phyloP scores from a whole-genome alignment of 1,140 invertebrate species.

The Drosophila bipectinata region DNA sequence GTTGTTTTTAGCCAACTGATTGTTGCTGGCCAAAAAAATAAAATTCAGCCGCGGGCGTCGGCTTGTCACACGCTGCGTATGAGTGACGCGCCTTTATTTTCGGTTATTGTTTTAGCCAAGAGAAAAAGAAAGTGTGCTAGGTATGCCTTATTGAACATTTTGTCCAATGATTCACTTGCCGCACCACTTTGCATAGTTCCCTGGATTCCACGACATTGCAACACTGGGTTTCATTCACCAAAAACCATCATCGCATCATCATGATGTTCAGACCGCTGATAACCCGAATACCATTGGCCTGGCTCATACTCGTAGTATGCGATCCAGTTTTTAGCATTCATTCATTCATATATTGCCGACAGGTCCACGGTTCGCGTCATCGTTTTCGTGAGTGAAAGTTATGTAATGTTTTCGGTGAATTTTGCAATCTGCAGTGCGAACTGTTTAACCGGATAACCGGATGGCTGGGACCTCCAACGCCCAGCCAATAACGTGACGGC shows the following conservation, averaged over 20 bases:
- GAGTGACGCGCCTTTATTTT: constrained; percentile 82
- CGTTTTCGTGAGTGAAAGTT: constrained; percentile 75
- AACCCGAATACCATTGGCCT: constrained; percentile 26
- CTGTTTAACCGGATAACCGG: constrained; percentile 70
- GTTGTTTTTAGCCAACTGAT: constrained; percentile 39
- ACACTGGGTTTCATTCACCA: constrained; percentile 31
- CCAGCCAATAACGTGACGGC: constrained; percentile 33
- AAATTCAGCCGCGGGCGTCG: constrained; percentile 62
- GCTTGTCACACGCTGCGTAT: constrained; percentile 77
- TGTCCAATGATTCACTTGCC: constrained; percentile 65
- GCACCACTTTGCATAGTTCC: constrained; percentile 63
- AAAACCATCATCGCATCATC: constrained; percentile 51
- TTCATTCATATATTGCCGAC: constrained; percentile 56
- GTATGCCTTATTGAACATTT: constrained; percentile 51
- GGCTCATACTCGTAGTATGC: constrained; percentile 17
- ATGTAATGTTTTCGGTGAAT: constrained; percentile 66
- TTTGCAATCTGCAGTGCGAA: constrained; percentile 71
- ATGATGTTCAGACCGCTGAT: constrained; percentile 7
- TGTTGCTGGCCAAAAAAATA: constrained; percentile 49
- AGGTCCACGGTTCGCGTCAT: constrained; percentile 29
- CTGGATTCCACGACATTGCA: constrained; percentile 28
- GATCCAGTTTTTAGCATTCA: constrained; percentile 71
- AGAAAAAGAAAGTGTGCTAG: constrained; percentile 76
- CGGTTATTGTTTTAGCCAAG: constrained; percentile 77
- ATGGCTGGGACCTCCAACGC: constrained; percentile 26